These are phyloP conservation scores for Polyodon spathula DNA, from an alignment of 2,113 vertebrate genomes.

Conservation along the genomic window DNA sequence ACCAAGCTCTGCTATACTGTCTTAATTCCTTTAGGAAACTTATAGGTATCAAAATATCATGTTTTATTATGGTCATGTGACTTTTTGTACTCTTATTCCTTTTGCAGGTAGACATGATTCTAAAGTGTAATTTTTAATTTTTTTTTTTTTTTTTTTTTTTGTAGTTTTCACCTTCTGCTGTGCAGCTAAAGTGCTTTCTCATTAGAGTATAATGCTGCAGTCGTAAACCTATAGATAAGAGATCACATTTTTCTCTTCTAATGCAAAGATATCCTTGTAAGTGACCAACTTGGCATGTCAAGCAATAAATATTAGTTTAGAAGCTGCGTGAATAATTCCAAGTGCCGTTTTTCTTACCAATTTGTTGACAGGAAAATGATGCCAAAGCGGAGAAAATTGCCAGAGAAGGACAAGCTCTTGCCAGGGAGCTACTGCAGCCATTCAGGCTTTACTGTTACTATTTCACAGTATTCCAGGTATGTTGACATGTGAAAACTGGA, in stretches of 20 bases:
- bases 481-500: constrained; percentile 3
- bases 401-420: constrained; percentile 59
- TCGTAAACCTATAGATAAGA: no score
- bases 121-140: no score
- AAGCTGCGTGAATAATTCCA: no score
- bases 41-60: no score
- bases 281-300: neutral
- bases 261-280: neutral
- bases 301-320: neutral
- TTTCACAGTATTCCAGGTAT: constrained; percentile 61
- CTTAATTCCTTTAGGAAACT: no score
- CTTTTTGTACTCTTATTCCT: no score
- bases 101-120: no score
- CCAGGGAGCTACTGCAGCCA: constrained; percentile 74
- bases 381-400: constrained; percentile 61
- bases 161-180: no score
- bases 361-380: constrained; percentile 64
- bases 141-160: no score
- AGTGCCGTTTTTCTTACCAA: constrained; percentile 23
- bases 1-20: no score
- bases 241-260: neutral
- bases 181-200: no score
- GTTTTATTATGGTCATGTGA: no score
- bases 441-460: constrained; percentile 84
- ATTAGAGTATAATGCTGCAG: neutral